Evolutionary conservation across 2,888 invertebrate genomes (phyloP).

Genomic region (Philopedon plagiatum): DNA sequence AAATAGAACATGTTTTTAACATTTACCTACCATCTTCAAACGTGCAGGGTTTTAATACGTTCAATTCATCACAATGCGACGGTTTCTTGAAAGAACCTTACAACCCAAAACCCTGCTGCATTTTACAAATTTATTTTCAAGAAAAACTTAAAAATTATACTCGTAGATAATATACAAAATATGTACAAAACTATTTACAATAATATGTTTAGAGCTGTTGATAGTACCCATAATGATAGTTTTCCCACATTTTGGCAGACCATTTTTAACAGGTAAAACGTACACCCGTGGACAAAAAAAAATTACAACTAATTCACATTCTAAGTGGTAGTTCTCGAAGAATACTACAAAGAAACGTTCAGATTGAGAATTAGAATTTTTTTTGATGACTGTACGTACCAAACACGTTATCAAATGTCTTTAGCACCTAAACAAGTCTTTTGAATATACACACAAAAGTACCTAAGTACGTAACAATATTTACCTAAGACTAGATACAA

Average conservation of each 20-base stretch:
- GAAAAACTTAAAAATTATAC: not conserved
- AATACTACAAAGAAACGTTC: too few species aligned
- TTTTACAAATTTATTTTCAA: not conserved
- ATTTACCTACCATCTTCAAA: conserved; percentile 3
- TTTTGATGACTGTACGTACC: not conserved
- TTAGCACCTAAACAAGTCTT: conserved; percentile 16
- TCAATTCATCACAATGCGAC: not conserved
- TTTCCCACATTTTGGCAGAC: not conserved
- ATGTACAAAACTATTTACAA: conserved; percentile 2
- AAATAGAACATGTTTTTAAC: not conserved
- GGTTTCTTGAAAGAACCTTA: not conserved
- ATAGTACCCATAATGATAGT: not conserved
- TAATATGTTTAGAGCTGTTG: not conserved
- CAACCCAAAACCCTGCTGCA: not conserved
- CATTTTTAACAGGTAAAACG: not conserved
- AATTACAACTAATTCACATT: too few species aligned
- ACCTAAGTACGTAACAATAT: not conserved
- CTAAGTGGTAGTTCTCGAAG: too few species aligned
- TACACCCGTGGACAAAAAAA: too few species aligned
- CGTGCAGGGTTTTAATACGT: not conserved
- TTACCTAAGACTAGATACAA: not conserved
- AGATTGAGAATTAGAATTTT: too few species aligned
- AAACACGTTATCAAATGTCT: not conserved
- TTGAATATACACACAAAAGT: not conserved
- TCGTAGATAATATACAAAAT: conserved; percentile 2